Conservation (phyloP, 2,888 invertebrate genomes). For the Plutella xylostella region DNA sequence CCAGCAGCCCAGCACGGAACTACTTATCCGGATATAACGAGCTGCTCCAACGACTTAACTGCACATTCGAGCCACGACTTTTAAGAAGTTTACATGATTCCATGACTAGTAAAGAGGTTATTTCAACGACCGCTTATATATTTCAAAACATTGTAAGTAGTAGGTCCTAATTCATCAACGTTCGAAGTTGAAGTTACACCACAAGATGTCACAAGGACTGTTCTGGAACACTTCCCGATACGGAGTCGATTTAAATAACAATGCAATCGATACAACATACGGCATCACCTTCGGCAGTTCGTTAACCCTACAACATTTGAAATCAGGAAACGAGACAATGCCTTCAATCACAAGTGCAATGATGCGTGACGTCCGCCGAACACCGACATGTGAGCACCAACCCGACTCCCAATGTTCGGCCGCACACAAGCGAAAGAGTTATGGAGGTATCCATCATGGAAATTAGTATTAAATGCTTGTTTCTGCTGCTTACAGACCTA, state of each 20-base stretch:
- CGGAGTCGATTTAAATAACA: not conserved
- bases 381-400: not conserved
- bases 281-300: not conserved
- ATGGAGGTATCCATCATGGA: not conserved
- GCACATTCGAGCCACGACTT: too few species aligned
- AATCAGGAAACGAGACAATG: not conserved
- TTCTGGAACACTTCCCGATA: too few species aligned
- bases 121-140: too few species aligned
- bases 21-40: too few species aligned
- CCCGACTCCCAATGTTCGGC: slow-evolving; percentile 4
- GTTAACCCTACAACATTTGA: not conserved
- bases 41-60: too few species aligned
- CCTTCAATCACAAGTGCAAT: not conserved
- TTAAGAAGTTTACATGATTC: too few species aligned
- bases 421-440: slow-evolving; percentile 5
- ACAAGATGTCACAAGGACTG: too few species aligned
- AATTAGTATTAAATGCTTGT: not conserved
- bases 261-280: not conserved
- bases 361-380: not conserved
- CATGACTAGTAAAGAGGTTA: too few species aligned
- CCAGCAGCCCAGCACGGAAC: too few species aligned
- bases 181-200: too few species aligned
- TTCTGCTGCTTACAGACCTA: slow-evolving; percentile 5
- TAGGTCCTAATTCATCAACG: too few species aligned
- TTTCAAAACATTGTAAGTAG: too few species aligned